Percentiles rank a stretch among this genome's conserved stretches.
phyloP scores from a whole-genome alignment of 2,797 vertebrate genomes.

The Phylloscopus collybita region DNA sequence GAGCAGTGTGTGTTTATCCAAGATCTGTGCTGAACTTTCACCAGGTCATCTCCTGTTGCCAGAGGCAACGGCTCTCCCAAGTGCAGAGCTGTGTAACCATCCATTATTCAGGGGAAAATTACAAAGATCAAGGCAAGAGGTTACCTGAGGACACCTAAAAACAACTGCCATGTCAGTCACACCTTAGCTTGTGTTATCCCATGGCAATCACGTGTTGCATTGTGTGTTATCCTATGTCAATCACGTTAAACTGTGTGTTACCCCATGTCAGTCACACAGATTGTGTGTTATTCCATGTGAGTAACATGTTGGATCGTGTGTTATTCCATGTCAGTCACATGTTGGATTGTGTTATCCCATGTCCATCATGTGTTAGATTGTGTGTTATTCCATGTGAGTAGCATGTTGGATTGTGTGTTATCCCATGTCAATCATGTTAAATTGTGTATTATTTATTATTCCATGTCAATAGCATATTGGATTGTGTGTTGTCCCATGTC shows the following conservation, averaged over 20 bases:
- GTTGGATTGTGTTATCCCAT: too few species aligned
- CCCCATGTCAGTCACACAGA: too few species aligned
- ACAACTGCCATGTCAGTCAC: background rate
- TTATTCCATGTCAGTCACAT: background rate
- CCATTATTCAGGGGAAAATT: background rate
- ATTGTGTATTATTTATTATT: background rate
- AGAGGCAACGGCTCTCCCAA: background rate
- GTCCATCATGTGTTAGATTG: too few species aligned
- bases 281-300: too few species aligned
- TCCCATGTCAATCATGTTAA: too few species aligned
- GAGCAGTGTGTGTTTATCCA: background rate
- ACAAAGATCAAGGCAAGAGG: background rate
- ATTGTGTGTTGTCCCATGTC: too few species aligned
- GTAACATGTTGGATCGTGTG: accelerated
- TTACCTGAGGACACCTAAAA: background rate
- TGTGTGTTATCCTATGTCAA: background rate
- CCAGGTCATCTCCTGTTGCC: background rate
- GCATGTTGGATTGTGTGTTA: too few species aligned
- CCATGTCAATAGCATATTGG: too few species aligned
- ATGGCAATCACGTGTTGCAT: accelerated
- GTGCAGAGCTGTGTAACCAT: background rate
- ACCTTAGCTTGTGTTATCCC: background rate
- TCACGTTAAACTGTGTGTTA: background rate
- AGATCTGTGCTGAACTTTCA: background rate
- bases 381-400: background rate